A percentile compares a stretch with the other conserved stretches of the same genome.
Conservation (phyloP, 2,797 vertebrate species). For the Mastacembelus armatus region DNA sequence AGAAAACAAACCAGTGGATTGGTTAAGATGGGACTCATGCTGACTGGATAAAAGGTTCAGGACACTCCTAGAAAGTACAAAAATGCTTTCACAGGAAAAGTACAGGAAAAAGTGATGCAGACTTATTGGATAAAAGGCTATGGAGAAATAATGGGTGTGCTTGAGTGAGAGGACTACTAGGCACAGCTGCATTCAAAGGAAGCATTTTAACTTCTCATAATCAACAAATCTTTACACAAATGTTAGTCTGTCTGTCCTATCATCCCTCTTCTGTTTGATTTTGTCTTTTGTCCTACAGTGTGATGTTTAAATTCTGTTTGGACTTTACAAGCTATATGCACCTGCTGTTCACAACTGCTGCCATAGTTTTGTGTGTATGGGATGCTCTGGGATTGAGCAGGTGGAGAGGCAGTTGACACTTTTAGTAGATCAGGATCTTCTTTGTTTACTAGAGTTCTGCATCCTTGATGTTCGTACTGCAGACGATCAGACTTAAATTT, state of each 20-base stretch:
- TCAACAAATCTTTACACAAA: no score
- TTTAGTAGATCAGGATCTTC: conserved; percentile 13
- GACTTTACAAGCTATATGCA: no score
- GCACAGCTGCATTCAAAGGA: no score
- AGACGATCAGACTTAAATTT: not conserved
- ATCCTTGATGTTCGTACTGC: conserved; percentile 5
- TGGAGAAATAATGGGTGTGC: conserved; percentile 27
- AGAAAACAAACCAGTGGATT: no score
- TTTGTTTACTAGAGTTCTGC: conserved; percentile 4
- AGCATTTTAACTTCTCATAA: no score
- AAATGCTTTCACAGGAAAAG: conserved; percentile 23
- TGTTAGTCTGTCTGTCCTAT: no score
- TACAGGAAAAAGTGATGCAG: conserved; percentile 24
- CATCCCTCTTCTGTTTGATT: no score
- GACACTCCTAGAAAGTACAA: conserved; percentile 10
- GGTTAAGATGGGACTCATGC: not conserved
- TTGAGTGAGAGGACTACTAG: no score
- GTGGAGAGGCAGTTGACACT: not conserved
- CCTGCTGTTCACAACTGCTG: conserved; percentile 12
- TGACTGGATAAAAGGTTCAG: conserved; percentile 40
- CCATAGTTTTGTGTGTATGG: conserved; percentile 9
- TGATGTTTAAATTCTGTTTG: conserved; percentile 6
- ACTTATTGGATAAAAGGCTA: conserved; percentile 47
- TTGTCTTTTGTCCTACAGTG: not conserved
- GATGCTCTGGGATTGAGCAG: no score